These are phyloP conservation scores for Orthonevra nobilis DNA, from an alignment of 2,888 invertebrate species.

Conservation along the genomic window DNA sequence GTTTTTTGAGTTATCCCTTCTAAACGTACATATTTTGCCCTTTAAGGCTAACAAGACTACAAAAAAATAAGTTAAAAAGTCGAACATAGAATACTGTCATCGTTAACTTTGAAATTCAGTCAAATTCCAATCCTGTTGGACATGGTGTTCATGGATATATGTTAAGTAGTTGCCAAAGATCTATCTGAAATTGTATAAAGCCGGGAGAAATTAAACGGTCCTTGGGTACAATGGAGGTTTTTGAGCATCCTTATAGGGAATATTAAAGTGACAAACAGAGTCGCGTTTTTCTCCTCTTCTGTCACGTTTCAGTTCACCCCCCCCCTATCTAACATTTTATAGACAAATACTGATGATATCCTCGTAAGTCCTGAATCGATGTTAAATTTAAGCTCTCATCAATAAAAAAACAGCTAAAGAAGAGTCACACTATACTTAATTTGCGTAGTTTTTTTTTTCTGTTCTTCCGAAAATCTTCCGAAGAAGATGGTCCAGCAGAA, in stretches of 20 bases:
- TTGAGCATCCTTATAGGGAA: constrained; percentile 46
- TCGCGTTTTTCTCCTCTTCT: constrained; percentile 10
- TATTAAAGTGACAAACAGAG: constrained; percentile 41
- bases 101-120: neutral
- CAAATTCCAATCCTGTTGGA: neutral
- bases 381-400: constrained; percentile 32
- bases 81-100: too few relatives aligned
- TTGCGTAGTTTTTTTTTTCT: constrained; percentile 27
- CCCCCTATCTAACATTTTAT: constrained; percentile 10
- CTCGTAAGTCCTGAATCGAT: constrained; percentile 27
- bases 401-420: constrained; percentile 32
- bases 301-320: constrained; percentile 48
- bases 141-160: constrained; percentile 4
- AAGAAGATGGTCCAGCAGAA: constrained; percentile 15
- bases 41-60: too few relatives aligned
- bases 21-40: too few relatives aligned
- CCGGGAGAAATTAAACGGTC: constrained; percentile 67
- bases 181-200: too few relatives aligned
- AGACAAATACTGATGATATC: too few relatives aligned
- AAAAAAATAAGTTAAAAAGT: too few relatives aligned
- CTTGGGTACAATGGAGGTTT: constrained; percentile 61
- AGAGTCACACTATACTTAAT: constrained; percentile 55
- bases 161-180: neutral
- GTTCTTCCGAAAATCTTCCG: neutral
- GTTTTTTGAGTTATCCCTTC: too few relatives aligned